Conservation (phyloP, 2,888 invertebrate genomes). For the Orthosia gothica region DNA sequence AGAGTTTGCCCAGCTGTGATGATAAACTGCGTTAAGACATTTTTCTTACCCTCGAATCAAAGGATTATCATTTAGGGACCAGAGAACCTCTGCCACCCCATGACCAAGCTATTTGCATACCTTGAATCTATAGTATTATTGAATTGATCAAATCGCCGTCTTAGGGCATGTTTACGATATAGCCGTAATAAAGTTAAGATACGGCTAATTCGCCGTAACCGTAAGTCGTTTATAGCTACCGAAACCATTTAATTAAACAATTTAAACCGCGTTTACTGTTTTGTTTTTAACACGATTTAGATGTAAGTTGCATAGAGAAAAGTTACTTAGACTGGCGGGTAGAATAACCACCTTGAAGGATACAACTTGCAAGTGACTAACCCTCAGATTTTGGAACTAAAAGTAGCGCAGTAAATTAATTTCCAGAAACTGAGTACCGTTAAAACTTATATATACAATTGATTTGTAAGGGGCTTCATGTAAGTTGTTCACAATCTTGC, state of each 20-base stretch:
- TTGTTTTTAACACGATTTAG: not conserved
- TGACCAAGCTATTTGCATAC: not conserved
- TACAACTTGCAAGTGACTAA: not conserved
- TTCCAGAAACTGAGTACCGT: not conserved
- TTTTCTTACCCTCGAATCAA: not conserved
- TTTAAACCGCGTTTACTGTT: not conserved
- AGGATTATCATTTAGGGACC: not conserved
- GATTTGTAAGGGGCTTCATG: not conserved
- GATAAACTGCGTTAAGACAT: no score
- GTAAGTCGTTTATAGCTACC: slow-evolving; percentile 30
- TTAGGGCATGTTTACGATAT: slow-evolving; percentile 53
- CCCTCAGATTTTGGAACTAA: not conserved
- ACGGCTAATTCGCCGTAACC: slow-evolving; percentile 47
- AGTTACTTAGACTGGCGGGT: not conserved
- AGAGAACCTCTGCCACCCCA: not conserved
- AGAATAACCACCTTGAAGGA: not conserved
- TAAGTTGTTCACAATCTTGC: not conserved
- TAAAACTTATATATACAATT: not conserved
- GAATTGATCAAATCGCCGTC: slow-evolving; percentile 31
- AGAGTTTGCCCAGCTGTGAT: not conserved
- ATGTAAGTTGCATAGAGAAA: not conserved
- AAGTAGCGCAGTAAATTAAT: not conserved
- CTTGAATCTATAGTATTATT: not conserved
- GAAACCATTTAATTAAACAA: slow-evolving; percentile 56
- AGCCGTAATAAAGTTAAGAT: slow-evolving; percentile 52